phyloP scores from a whole-genome alignment of 2,888 invertebrate species.

The Scaptodrosophila latifasciaeformis region DNA sequence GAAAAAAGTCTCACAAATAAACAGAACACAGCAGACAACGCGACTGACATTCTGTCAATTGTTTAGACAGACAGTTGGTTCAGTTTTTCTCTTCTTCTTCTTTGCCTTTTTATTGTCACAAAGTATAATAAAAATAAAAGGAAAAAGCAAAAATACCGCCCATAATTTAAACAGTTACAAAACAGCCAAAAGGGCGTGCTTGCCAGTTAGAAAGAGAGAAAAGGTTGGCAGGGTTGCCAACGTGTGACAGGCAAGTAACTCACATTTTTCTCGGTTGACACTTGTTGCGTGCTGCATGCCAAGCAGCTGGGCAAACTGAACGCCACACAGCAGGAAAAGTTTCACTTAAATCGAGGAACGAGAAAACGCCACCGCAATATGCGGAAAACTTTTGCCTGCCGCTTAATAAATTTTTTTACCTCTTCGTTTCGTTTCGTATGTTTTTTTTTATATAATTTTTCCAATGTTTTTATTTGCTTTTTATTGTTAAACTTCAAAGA shows the following conservation, averaged over 20 bases:
- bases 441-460: no score
- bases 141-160: constrained; percentile 25
- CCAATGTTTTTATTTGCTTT: constrained; percentile 13
- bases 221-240: neutral
- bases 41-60: constrained; percentile 37
- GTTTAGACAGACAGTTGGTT: constrained; percentile 60
- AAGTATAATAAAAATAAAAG: constrained; percentile 34
- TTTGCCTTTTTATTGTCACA: constrained; percentile 49
- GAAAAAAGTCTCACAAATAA: constrained; percentile 58
- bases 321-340: constrained; percentile 6
- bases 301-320: constrained; percentile 7
- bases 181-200: neutral
- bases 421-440: no score
- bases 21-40: constrained; percentile 6
- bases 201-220: constrained; percentile 48
- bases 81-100: constrained; percentile 11
- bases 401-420: no score
- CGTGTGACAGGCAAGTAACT: constrained; percentile 33
- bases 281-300: constrained; percentile 60
- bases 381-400: constrained; percentile 35
- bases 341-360: no score
- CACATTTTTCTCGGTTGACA: constrained; percentile 51
- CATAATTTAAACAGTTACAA: neutral
- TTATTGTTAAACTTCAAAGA: constrained; percentile 59
- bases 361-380: constrained; percentile 44